These are phyloP conservation scores for Xestia c-nigrum DNA, from an alignment of 2,888 invertebrate genomes.

Conservation along the genomic window DNA sequence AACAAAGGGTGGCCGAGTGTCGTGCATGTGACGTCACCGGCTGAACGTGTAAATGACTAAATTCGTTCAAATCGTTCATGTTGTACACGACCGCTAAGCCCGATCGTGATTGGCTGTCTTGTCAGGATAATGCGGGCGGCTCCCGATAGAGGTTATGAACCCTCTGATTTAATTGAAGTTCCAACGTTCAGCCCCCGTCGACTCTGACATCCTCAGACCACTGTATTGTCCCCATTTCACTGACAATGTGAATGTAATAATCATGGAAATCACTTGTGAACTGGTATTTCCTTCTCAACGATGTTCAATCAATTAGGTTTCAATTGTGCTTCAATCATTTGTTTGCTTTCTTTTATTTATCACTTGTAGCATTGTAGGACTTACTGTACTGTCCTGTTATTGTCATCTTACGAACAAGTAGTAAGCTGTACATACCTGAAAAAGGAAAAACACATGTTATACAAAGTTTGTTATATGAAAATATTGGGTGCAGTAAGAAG, in stretches of 20 bases:
- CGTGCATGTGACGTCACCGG: constrained; percentile 47
- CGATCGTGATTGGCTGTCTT: constrained; percentile 82
- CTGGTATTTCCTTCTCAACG: constrained; percentile 54
- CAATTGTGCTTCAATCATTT: constrained; percentile 37
- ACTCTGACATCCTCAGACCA: constrained; percentile 69
- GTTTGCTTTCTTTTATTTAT: constrained; percentile 45
- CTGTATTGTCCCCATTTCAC: constrained; percentile 73
- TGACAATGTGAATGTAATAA: constrained; percentile 69
- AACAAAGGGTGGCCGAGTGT: constrained; percentile 53
- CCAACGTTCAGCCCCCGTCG: constrained; percentile 74
- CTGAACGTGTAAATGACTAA: constrained; percentile 73
- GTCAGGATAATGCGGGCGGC: constrained; percentile 86
- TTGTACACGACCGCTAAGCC: constrained; percentile 77
- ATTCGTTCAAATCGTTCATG: constrained; percentile 79
- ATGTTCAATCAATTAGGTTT: constrained; percentile 49
- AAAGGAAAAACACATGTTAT: constrained; percentile 33
- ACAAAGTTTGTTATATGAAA: constrained; percentile 22
- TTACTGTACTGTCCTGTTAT: constrained; percentile 34
- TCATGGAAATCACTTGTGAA: constrained; percentile 52
- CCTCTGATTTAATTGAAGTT: constrained; percentile 88
- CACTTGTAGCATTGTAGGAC: constrained; percentile 15
- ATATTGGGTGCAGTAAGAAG: constrained; percentile 21
- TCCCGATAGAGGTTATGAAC: constrained; percentile 82
- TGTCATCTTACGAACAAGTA: constrained; percentile 29
- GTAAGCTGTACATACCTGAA: constrained; percentile 62